Evolutionary conservation across 2,888 invertebrate genomes (phyloP), one percentile per base, ranked within the genome.

Genomic region (Teleiodes luculella): DNA sequence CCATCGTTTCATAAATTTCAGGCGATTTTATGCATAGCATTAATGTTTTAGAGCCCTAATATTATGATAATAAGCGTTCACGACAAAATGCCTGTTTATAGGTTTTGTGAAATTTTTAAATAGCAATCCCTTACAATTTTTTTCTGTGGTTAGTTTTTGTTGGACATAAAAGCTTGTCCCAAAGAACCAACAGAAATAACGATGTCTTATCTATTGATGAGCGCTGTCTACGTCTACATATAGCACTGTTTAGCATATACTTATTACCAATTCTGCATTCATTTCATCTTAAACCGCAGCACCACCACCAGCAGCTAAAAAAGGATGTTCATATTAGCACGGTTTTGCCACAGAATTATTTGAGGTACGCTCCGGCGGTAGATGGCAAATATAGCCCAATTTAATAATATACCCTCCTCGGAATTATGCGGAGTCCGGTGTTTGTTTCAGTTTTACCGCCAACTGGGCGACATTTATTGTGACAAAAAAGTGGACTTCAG

Each of bases 171-270:
- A n/a, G n/a, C n/a, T n/a, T n/a, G n/a, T n/a, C n/a, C n/a, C n/a
- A n/a, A n/a, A n/a, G n/a, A n/a, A n/a, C n/a, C n/a, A n/a, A n/a
- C n/a, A n/a, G n/a, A n/a, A n/a, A n/a, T n/a, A n/a, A n/a, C n/a
- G n/a, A n/a, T n/a, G n/a, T n/a, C n/a, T n/a, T n/a, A n/a, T n/a
- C n/a, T n/a, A n/a, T n/a, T n/a, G n/a, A n/a, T n/a, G n/a, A n/a
- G n/a, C n/a, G n/a, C n/a, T n/a, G n/a, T n/a, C n/a, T n/a, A n/a
- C n/a, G n/a, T n/a, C n/a, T n/a, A n/a, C n/a, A n/a, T n/a, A n/a
- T n/a, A n/a, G 85, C 70, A 90, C 89, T 90, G 89, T 89, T 88
- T 90, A 89, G 86, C 86, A 89, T 89, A 70, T 72, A 81, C 82
- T n/a, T n/a, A n/a, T n/a, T n/a, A 81, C 70, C 75, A 67, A 74